Evolutionary conservation across 2,113 vertebrate genomes (phyloP).

Genomic region (Crotalus tigris): DNA sequence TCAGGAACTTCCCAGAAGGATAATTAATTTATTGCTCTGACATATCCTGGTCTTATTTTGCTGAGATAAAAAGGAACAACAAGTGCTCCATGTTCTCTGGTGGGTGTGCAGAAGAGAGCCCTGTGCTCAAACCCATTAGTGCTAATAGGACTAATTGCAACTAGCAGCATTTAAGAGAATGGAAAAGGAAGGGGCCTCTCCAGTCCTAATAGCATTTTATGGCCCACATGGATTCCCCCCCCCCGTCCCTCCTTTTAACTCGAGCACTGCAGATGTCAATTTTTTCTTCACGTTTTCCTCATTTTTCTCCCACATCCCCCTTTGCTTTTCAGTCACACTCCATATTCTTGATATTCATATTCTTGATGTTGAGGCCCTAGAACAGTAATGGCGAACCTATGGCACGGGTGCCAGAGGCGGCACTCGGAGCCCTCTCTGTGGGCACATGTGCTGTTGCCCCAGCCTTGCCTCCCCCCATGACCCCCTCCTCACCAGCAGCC

Average conservation of each 20-base stretch:
- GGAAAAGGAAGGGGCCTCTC: not conserved
- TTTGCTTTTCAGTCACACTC: not conserved
- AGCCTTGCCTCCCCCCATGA: too few species aligned
- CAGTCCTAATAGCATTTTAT: slow-evolving; percentile 4
- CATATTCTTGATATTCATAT: not conserved
- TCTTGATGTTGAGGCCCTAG: not conserved
- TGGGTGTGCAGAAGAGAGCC: not conserved
- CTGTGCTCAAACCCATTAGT: slow-evolving; percentile 21
- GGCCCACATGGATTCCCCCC: not conserved
- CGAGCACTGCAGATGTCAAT: not conserved
- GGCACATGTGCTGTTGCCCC: too few species aligned
- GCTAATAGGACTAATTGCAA: slow-evolving; percentile 12
- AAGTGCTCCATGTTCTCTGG: not conserved
- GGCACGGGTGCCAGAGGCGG: too few species aligned
- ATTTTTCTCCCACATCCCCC: too few species aligned
- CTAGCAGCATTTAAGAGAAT: not conserved
- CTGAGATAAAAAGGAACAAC: not conserved
- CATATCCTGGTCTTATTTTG: not conserved
- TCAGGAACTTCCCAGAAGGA: slow-evolving; percentile 8
- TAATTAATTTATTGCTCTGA: slow-evolving; percentile 19
- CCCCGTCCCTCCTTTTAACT: not conserved
- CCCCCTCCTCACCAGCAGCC: too few species aligned
- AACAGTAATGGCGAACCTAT: too few species aligned
- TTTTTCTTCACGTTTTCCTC: not conserved
- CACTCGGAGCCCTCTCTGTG: too few species aligned